Evolutionary conservation across 2,888 invertebrate species (phyloP).

Genomic region (Gastracanthus pulcherrimus): DNA sequence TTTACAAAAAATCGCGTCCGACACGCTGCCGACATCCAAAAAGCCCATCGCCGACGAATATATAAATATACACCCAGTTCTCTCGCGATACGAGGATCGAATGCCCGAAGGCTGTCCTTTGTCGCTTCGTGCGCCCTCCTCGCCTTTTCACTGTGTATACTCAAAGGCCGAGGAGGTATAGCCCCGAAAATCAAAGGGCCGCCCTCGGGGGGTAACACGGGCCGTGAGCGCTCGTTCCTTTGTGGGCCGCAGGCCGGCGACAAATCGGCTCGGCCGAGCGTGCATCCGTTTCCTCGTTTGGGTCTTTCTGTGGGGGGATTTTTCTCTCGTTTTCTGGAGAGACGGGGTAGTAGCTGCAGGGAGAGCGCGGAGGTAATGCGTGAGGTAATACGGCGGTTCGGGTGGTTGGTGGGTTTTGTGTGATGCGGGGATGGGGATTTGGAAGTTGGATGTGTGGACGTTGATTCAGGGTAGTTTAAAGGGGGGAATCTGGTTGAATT

Average conservation of each 20-base stretch:
- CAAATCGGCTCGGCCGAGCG: conserved; percentile 34
- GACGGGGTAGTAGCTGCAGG: background rate
- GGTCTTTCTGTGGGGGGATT: background rate
- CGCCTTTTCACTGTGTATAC: too few relatives aligned
- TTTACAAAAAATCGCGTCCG: background rate
- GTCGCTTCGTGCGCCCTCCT: background rate
- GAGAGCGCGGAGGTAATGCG: background rate
- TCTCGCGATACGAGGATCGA: conserved; percentile 24
- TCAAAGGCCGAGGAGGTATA: background rate
- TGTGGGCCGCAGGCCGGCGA: conserved; percentile 37
- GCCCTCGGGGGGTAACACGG: too few relatives aligned
- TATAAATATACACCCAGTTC: background rate
- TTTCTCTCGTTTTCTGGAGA: background rate
- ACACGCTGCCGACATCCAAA: background rate
- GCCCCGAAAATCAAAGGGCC: conserved; percentile 29
- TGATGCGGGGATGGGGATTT: too few relatives aligned
- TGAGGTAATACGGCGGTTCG: too few relatives aligned
- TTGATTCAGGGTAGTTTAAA: too few relatives aligned
- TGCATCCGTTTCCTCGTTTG: conserved; percentile 50
- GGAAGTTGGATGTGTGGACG: too few relatives aligned
- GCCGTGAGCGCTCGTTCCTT: conserved; percentile 25
- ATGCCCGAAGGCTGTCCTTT: conserved; percentile 2
- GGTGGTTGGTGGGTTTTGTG: too few relatives aligned
- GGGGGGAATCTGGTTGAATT: too few relatives aligned
- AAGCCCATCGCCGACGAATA: conserved; percentile 31